Conservation (phyloP, 2,113 vertebrate genomes). For the Colaptes auratus region DNA sequence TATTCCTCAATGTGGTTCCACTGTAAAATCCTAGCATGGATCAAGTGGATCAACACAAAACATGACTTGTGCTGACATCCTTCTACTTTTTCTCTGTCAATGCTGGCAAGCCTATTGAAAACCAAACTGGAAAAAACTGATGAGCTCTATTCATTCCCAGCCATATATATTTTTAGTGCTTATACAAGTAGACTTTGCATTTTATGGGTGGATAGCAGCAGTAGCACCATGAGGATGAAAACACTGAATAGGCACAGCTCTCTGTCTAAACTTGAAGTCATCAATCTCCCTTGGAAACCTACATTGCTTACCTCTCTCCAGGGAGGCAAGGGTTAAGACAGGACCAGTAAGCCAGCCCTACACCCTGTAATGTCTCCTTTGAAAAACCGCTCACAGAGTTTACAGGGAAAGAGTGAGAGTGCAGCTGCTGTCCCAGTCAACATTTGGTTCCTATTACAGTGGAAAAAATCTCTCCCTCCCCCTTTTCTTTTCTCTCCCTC, state of each 20-base stretch:
- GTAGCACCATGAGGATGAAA: not conserved
- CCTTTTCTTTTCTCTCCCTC: conserved; percentile 3
- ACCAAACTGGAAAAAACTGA: not conserved
- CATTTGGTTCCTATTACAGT: conserved; percentile 89
- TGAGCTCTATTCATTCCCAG: not conserved
- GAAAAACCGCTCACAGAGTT: conserved; percentile 59
- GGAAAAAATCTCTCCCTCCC: conserved; percentile 71
- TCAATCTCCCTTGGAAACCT: not conserved
- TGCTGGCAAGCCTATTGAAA: not conserved
- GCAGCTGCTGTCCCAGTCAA: conserved; percentile 66
- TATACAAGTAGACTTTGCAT: not conserved
- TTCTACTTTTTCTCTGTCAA: not conserved
- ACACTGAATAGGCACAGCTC: not conserved
- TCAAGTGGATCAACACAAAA: not conserved
- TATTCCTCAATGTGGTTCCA: not conserved
- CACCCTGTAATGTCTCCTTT: conserved; percentile 52
- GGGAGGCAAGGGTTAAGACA: conserved; percentile 67
- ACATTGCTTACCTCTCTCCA: not conserved
- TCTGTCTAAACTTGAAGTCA: not conserved
- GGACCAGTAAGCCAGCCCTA: not conserved
- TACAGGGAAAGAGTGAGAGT: conserved; percentile 76
- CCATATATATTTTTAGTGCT: not conserved
- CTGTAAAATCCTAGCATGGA: not conserved
- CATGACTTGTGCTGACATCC: not conserved
- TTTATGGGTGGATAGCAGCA: not conserved